phyloP scores from a whole-genome alignment of 2,797 vertebrate species.

The Chaenodraco wilsoni region DNA sequence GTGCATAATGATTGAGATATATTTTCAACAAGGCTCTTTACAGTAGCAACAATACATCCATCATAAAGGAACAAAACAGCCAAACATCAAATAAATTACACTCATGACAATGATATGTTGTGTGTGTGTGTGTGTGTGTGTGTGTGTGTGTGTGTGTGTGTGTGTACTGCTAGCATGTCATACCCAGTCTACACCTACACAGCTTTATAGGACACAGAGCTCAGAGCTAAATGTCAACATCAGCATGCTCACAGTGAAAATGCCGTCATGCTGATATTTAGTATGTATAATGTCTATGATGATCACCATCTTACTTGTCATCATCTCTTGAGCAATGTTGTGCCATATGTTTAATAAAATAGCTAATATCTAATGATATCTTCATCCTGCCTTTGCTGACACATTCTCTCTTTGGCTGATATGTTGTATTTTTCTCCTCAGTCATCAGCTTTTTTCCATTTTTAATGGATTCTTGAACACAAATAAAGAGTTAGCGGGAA shows the following conservation, averaged over 20 bases:
- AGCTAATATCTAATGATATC: not conserved
- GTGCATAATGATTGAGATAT: not conserved
- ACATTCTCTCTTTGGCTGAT: constrained; percentile 6
- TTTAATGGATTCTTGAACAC: not conserved
- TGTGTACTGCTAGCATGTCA: constrained; percentile 11
- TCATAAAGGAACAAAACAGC: not conserved
- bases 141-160: no score
- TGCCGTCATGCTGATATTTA: not conserved
- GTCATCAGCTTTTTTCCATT: not conserved
- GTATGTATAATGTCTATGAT: not conserved
- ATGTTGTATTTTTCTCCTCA: constrained; percentile 1
- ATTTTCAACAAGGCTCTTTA: not conserved
- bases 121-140: not conserved
- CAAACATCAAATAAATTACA: not conserved
- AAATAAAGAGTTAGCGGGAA: constrained; percentile 19
- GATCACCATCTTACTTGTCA: not conserved
- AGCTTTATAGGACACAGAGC: not conserved
- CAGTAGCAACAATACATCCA: not conserved
- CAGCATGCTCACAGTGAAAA: not conserved
- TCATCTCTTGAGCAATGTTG: not conserved
- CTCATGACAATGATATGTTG: not conserved
- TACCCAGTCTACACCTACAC: not conserved
- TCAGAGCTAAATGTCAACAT: not conserved
- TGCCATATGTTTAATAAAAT: not conserved
- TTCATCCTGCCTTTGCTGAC: not conserved